Base-by-base conservation (phyloP, 2,113 vertebrate species). In the Pleuronectes platessa region DNA sequence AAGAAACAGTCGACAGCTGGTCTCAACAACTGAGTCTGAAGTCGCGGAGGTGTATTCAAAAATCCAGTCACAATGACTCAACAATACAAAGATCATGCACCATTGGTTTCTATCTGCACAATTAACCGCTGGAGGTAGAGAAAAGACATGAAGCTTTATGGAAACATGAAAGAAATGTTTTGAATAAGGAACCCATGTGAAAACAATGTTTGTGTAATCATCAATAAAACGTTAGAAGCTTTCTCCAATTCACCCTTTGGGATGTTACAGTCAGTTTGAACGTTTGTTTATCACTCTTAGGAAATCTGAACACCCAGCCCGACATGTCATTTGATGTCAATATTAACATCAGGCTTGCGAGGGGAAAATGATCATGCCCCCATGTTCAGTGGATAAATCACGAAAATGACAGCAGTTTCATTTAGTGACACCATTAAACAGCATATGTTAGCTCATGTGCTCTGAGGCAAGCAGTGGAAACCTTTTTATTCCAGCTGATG, bases 381-480 rank as follows among this genome's bases (percentile, higher is more conserved):
- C n/a, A 37, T 59, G 10, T 55, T 51, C n/a, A 49, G 55, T 11
- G 3, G 47, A 72, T 40, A 42, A 65, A 68, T 80, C 37, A 72
- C 31, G 21, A 42, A 40, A 31, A 53, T 40, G 60, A 31, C 65
- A 81, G 45, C 40, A 3, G 18, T 40, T 56, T 66, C 56, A 58
- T 74, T 66, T 51, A 21, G 23, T 49, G 59, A 24, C 60, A 68
- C 58, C 53, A 80, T 76, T 68, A 64, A 56, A 23, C 35, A 49
- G 45, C 14, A 13, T 60, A 65, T 65, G 60, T 59, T 21, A 45
- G 65, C 61, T 63, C 21, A 67, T 58, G 55, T 56, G 47, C 31
- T 71, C 7, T 64, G 59, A 67, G 47, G 49, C 56, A 26, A 49
- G 20, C 27, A 60, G 2, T 55, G 54, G 31, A 76, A 66, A 56